Evolutionary conservation across 2,888 invertebrate species (phyloP).

Genomic region (Liposcelis brunnea): DNA sequence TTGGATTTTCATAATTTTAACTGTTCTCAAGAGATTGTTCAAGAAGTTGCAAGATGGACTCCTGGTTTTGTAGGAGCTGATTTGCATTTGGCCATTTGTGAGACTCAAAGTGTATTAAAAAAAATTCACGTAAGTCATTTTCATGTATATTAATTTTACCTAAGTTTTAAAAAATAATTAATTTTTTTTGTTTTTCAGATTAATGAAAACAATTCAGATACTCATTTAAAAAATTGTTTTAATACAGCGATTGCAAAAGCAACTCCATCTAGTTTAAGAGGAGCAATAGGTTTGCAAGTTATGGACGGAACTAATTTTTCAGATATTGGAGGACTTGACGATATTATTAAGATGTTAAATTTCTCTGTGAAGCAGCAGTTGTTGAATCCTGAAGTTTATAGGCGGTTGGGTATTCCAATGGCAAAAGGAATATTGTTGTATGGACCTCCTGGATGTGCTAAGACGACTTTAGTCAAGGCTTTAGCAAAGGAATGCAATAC

Average conservation of each 20-base stretch:
- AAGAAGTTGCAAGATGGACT: conserved; percentile 29
- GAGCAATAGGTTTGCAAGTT: conserved; percentile 28
- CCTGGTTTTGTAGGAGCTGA: conserved; percentile 41
- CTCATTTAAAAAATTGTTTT: conserved; percentile 24
- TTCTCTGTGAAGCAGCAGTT: conserved; percentile 40
- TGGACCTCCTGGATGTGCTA: conserved; percentile 49
- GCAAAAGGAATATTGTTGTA: conserved; percentile 40
- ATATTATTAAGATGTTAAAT: conserved; percentile 32
- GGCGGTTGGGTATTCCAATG: conserved; percentile 34
- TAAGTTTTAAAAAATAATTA: not conserved
- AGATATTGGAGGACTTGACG: conserved; percentile 36
- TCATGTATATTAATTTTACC: not conserved
- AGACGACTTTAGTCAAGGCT: conserved; percentile 41
- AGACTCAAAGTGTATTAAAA: conserved; percentile 13
- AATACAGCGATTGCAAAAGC: conserved; percentile 23
- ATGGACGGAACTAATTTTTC: conserved; percentile 25
- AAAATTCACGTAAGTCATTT: not conserved
- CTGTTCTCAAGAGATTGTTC: conserved; percentile 14
- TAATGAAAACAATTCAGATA: not conserved
- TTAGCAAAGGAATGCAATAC: conserved; percentile 33
- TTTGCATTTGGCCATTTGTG: conserved; percentile 29
- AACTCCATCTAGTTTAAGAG: conserved; percentile 29
- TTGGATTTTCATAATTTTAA: conserved; percentile 15
- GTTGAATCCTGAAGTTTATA: conserved; percentile 33
- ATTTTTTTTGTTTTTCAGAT: conserved; percentile 5